Conservation (phyloP, 2,888 invertebrate genomes). For the Drosophila siamana region DNA sequence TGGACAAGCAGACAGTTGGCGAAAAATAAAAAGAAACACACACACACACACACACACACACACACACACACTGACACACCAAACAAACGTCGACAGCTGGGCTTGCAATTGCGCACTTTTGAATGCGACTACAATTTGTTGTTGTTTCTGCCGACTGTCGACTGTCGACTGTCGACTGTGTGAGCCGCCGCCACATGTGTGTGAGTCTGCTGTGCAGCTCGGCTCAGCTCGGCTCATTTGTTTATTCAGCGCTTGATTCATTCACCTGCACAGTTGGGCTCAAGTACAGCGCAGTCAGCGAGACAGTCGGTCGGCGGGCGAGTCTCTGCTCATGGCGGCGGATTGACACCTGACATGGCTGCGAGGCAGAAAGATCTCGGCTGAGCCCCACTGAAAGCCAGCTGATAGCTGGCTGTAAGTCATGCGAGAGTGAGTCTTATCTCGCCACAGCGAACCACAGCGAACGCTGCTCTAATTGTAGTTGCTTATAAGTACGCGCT, state of each 20-base stretch:
- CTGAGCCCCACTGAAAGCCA: slow-evolving; percentile 11
- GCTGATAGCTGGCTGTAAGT: slow-evolving; percentile 44
- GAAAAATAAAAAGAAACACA: slow-evolving; percentile 9
- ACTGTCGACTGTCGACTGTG: no score
- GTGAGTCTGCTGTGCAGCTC: slow-evolving; percentile 31
- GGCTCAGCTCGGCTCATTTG: no score
- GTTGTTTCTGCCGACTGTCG: no score
- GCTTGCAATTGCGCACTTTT: slow-evolving; percentile 79
- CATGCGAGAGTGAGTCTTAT: slow-evolving; percentile 45
- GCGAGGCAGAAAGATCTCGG: slow-evolving; percentile 34
- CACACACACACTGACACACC: neutral
- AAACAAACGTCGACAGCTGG: slow-evolving; percentile 65
- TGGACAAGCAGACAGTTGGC: slow-evolving; percentile 45
- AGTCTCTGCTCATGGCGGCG: slow-evolving; percentile 31
- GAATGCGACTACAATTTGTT: slow-evolving; percentile 63
- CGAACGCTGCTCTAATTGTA: slow-evolving; percentile 16
- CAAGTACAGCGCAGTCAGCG: slow-evolving; percentile 47
- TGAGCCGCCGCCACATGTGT: slow-evolving; percentile 6
- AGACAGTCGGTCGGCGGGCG: slow-evolving; percentile 5
- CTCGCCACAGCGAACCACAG: slow-evolving; percentile 16
- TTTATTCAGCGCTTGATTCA: slow-evolving; percentile 74
- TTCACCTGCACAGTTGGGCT: slow-evolving; percentile 62
- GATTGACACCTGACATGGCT: slow-evolving; percentile 74
- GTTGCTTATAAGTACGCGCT: slow-evolving; percentile 17
- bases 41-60: neutral